Base-by-base conservation (phyloP, 2,888 invertebrate genomes). In the Agrochola lota region DNA sequence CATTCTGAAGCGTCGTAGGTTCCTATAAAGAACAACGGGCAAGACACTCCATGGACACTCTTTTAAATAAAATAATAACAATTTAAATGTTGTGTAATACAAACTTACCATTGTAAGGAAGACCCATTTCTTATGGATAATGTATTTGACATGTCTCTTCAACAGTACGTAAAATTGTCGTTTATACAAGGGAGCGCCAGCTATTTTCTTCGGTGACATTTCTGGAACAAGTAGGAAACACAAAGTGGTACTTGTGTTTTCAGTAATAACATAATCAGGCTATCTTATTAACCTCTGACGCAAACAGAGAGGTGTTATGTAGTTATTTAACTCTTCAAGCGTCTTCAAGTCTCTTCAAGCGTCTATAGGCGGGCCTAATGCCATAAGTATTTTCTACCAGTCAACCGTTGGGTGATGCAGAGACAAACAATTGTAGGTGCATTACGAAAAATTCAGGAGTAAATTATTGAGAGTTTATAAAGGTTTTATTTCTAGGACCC, bases 91-190 rank as follows among this genome's bases (percentile, higher is more conserved):
- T 49, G 1, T 30, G 30, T 68, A 66, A 9, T 59, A 11, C n/a
- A n/a, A 35, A 35, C 93, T 91, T 69, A 96, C 96, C 90, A 94
- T 20, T 15, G 90, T n/a, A 0, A 94, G 9, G 71, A 94, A 95
- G 0, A 88, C 76, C n/a, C 83, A 78, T 77, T 91, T 92, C 79
- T 90, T 92, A 1, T 90, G 88, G 73, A 89, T 71, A 0, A 91
- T 52, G 78, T 91, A 95, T 68, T 87, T 88, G 11, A 90, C 3
- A 59, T 95, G 95, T n/a, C 96, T 88, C 71, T 78, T 87, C 6
- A 95, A n/a, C 0, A 96, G 86, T 2, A 90, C 91, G 0, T 2
- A 0, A 2, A 93, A 63, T 74, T 95, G 95, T 0, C 92, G 90
- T 9, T 60, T 5, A 80, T 90, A 92, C 59, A 96, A 84, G 1